Conservation (phyloP, 2,797 vertebrate species). For the Neosalanx taihuensis region DNA sequence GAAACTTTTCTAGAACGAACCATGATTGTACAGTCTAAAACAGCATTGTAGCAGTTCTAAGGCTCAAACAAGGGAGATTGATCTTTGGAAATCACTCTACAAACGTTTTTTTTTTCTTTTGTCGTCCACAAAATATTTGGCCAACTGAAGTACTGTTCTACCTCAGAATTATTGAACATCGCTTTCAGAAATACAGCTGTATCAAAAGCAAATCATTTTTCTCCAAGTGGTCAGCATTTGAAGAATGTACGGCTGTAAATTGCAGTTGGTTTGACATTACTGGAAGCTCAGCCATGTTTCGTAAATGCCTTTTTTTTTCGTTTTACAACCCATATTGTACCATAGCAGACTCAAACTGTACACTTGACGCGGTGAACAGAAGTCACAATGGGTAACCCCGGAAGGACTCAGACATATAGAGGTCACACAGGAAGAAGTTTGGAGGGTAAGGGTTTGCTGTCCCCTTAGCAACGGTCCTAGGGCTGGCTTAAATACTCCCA, state of each 20-base stretch:
- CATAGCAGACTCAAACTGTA: slow-evolving; percentile 31
- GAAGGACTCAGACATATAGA: slow-evolving; percentile 32
- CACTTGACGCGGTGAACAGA: slow-evolving; percentile 19
- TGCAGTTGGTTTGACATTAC: slow-evolving; percentile 17
- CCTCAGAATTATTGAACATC: neutral
- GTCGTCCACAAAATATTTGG: slow-evolving; percentile 2
- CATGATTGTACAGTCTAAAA: slow-evolving; percentile 30
- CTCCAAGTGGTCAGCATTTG: slow-evolving; percentile 34
- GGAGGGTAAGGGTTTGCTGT: slow-evolving; percentile 29
- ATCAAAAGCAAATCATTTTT: slow-evolving; percentile 16
- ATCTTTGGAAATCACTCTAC: slow-evolving; percentile 47
- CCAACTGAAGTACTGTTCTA: slow-evolving; percentile 8
- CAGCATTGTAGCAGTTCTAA: slow-evolving; percentile 24
- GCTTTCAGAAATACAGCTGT: slow-evolving; percentile 10
- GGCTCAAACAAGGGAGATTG: slow-evolving; percentile 26
- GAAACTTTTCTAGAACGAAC: slow-evolving; percentile 11
- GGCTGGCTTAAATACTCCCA: neutral
- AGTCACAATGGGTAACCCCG: slow-evolving; percentile 28
- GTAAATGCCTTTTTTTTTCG: slow-evolving; percentile 42
- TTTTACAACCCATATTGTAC: slow-evolving; percentile 26
- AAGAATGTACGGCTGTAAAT: slow-evolving; percentile 34
- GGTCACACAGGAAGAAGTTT: slow-evolving; percentile 28
- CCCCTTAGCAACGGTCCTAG: neutral
- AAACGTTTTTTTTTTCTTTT: slow-evolving; percentile 16
- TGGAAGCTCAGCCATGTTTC: slow-evolving; percentile 37